phyloP scores from a whole-genome alignment of 2,888 invertebrate species.

The Chrysomela aeneicollis region DNA sequence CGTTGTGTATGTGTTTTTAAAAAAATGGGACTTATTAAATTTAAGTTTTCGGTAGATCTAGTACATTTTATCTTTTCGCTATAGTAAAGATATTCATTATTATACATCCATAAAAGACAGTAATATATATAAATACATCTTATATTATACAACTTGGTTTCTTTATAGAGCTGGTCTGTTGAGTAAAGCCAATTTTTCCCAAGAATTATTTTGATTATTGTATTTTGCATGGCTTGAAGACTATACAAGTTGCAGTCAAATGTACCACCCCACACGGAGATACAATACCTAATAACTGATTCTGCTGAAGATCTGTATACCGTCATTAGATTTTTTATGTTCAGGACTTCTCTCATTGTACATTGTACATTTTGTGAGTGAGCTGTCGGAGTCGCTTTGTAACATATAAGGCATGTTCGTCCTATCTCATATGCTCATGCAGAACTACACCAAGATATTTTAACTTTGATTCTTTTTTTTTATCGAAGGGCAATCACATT shows the following conservation, averaged over 20 bases:
- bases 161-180: constrained; percentile 6
- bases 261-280: constrained; percentile 8
- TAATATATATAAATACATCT: not conserved
- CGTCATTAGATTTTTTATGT: not conserved
- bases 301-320: constrained; percentile 4
- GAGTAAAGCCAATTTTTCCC: not conserved
- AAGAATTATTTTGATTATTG: not conserved
- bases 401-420: constrained; percentile 6
- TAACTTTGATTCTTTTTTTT: constrained; percentile 1
- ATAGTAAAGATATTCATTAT: constrained; percentile 2
- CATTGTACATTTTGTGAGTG: constrained; percentile 8
- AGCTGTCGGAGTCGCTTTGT: not conserved
- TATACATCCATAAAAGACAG: constrained; percentile 4
- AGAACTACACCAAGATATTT: constrained; percentile 7
- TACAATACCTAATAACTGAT: constrained; percentile 12
- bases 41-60: constrained; percentile 9
- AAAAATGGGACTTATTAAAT: not conserved
- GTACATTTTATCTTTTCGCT: not conserved
- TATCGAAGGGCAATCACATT: constrained; percentile 2
- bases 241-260: constrained; percentile 10
- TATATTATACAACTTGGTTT: constrained; percentile 9
- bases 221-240: constrained; percentile 7
- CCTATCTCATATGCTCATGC: not conserved
- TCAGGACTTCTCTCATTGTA: constrained; percentile 12
- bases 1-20: not conserved